Conservation (phyloP, 2,797 vertebrate genomes). For the Iguana delicatissima region DNA sequence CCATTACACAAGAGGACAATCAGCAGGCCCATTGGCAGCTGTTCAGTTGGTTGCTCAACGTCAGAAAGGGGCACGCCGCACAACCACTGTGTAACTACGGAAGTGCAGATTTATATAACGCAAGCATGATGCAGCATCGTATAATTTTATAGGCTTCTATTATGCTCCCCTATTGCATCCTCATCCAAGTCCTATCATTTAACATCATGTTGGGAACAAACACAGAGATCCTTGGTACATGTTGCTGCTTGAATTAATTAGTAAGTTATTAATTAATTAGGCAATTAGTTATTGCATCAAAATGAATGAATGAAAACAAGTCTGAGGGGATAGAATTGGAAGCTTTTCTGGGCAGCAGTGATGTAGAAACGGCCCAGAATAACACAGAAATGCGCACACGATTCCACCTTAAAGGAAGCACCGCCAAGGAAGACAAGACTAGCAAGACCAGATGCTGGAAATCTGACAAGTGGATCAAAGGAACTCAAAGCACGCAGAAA, state of each 20-base stretch:
- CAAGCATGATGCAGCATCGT: too few relatives aligned
- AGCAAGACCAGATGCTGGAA: too few relatives aligned
- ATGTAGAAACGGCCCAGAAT: neutral
- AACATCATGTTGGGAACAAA: neutral
- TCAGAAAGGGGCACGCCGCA: too few relatives aligned
- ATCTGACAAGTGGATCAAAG: too few relatives aligned
- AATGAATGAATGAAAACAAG: neutral
- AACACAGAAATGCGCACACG: neutral
- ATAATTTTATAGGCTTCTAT: neutral
- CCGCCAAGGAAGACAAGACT: too few relatives aligned
- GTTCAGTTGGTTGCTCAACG: too few relatives aligned
- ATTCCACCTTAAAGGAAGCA: neutral
- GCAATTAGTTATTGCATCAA: neutral
- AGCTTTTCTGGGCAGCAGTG: neutral
- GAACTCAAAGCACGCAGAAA: too few relatives aligned
- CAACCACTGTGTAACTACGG: too few relatives aligned
- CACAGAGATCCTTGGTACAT: neutral
- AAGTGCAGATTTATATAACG: too few relatives aligned
- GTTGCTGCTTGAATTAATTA: neutral
- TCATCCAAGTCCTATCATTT: neutral
- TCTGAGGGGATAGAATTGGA: neutral
- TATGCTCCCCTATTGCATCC: neutral
- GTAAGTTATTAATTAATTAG: too few relatives aligned
- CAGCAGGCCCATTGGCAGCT: too few relatives aligned
- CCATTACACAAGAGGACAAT: too few relatives aligned